phyloP scores from a whole-genome alignment of 1,140 invertebrate species.

The Euwallacea fornicatus region DNA sequence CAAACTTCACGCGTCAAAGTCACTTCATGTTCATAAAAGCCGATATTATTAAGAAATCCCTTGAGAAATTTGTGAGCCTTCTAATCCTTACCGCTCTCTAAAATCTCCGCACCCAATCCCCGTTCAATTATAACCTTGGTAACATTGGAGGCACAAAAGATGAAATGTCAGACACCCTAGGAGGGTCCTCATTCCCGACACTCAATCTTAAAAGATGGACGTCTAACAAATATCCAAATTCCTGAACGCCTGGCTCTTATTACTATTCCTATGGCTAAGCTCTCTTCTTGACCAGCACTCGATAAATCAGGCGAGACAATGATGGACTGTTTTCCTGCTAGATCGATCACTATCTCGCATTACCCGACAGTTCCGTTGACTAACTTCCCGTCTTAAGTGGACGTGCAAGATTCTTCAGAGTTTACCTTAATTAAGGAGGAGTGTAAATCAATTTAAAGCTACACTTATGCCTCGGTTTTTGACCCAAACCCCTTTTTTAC shows the following conservation, averaged over 20 bases:
- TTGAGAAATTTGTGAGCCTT: no score
- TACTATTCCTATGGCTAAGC: slow-evolving; percentile 11
- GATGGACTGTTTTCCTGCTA: slow-evolving; percentile 11
- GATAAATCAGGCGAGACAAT: slow-evolving; percentile 23
- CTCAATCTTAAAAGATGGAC: slow-evolving; percentile 11
- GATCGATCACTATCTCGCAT: slow-evolving; percentile 19
- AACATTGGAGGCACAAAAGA: no score
- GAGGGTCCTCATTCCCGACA: not conserved
- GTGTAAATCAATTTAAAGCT: no score
- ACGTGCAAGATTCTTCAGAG: slow-evolving; percentile 16
- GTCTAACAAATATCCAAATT: slow-evolving; percentile 15
- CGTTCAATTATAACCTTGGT: no score
- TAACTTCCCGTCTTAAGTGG: slow-evolving; percentile 12
- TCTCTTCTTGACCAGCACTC: slow-evolving; percentile 16
- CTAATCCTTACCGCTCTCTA: no score
- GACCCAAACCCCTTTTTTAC: no score
- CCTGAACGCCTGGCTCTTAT: slow-evolving; percentile 8
- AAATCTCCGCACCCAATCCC: no score
- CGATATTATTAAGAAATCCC: no score
- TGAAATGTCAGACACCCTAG: no score
- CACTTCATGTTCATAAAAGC: no score
- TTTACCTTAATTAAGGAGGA: slow-evolving; percentile 11
- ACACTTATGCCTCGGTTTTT: no score
- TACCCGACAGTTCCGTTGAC: slow-evolving; percentile 8
- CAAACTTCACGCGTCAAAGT: no score